Evolutionary conservation across 1,140 invertebrate genomes (phyloP).

Genomic region (Rhopalosiphum maidis): DNA sequence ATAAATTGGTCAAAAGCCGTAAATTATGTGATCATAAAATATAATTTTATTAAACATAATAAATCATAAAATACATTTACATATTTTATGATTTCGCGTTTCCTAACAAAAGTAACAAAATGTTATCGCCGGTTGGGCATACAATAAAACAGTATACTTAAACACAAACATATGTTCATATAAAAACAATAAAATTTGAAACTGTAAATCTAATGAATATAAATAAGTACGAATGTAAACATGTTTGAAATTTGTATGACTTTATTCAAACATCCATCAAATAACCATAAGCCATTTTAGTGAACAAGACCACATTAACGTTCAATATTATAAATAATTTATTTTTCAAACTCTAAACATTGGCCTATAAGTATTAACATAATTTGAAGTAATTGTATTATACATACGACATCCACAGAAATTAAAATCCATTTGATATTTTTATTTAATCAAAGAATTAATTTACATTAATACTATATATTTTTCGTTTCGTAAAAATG

Average conservation of each 20-base stretch:
- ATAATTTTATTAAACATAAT: background rate
- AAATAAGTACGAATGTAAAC: background rate
- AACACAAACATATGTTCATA: background rate
- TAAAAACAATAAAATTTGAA: background rate
- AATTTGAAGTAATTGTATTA: background rate
- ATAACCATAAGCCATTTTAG: background rate
- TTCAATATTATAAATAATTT: background rate
- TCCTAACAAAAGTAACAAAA: conserved; percentile 8
- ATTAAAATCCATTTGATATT: background rate
- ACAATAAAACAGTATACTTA: background rate
- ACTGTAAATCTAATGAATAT: background rate
- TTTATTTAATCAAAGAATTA: background rate
- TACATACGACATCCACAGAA: background rate
- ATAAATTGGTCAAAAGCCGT: background rate
- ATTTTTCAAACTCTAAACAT: background rate
- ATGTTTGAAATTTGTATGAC: background rate
- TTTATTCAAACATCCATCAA: background rate
- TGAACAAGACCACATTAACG: background rate
- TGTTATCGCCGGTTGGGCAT: background rate
- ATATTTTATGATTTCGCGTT: background rate
- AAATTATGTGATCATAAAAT: background rate
- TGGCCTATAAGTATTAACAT: background rate
- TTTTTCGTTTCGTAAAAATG: background rate
- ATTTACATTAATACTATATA: background rate
- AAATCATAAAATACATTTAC: background rate